These are phyloP conservation scores for Dusona sp. DNA, from an alignment of 2,888 invertebrate genomes.

Conservation along the genomic window DNA sequence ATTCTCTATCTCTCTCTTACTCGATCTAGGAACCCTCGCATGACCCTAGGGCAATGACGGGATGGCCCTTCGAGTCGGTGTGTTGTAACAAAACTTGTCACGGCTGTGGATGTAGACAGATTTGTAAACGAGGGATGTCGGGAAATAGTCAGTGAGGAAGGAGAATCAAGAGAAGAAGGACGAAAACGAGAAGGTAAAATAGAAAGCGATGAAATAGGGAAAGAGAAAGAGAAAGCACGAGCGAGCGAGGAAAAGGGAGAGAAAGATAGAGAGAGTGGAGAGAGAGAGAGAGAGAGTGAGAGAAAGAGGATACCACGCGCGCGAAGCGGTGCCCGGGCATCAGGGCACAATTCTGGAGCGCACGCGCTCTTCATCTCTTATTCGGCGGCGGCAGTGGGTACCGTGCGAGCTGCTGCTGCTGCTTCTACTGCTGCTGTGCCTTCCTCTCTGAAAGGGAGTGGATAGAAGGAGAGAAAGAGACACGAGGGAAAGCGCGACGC, in stretches of 20 bases:
- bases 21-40: constrained; percentile 25
- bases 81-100: constrained; percentile 75
- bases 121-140: constrained; percentile 2
- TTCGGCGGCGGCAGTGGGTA: constrained; percentile 52
- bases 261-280: constrained; percentile 30
- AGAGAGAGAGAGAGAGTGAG: constrained; percentile 32
- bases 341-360: constrained; percentile 79
- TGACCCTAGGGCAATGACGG: constrained; percentile 44
- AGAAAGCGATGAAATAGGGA: constrained; percentile 23
- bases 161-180: constrained; percentile 42
- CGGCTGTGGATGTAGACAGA: constrained; percentile 64
- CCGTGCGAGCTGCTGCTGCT: constrained; percentile 62
- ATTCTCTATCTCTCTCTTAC: not conserved
- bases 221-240: not conserved
- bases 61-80: constrained; percentile 67
- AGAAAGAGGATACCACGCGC: constrained; percentile 57
- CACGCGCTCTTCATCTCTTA: constrained; percentile 69
- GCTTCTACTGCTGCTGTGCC: constrained; percentile 42
- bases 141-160: constrained; percentile 51
- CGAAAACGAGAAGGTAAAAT: constrained; percentile 24
- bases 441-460: constrained; percentile 11
- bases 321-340: constrained; percentile 81
- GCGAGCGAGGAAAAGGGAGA: constrained; percentile 29
- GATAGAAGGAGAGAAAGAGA: constrained; percentile 35
- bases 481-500: constrained; percentile 18